Evolutionary conservation across 2,797 vertebrate species (phyloP), one percentile per base, ranked within the genome.

Genomic region (Miichthys miiuy): DNA sequence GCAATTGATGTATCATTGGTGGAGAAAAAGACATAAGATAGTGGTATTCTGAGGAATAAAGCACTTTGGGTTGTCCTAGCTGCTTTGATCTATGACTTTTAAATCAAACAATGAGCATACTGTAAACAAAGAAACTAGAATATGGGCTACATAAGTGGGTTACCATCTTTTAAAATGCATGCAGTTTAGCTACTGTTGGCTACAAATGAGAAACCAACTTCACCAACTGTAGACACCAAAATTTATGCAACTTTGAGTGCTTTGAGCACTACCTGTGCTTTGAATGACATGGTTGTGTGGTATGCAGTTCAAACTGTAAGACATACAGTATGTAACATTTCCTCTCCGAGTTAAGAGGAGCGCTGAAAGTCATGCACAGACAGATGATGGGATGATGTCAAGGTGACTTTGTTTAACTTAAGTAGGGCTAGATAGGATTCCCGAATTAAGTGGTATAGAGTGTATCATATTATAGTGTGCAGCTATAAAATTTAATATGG

Each of bases 1-100:
- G 62, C 41, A 77, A 79, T 58, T 63, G 10, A 82, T 34, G n/a
- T 9, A 70, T 58, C 21, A 79, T 42, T 65, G 47, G 6, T 56
- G 10, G 42, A 72, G 20, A 61, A 64, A 57, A 69, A 55, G 20
- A 14, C 21, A 42, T 4, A 38, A 16, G n/a, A 66, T 61, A 75
- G 74, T 68, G 20, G 60, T 18, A 17, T 3, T 67, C 47, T 52
- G 13, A 71, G 44, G 21, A 71, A 38, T 9, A 54, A 27, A 73
- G 67, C 71, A 82, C 68, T 67, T 66, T 54, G 27, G 0, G 3
- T 27, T 61, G 56, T 72, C 54, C 68, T 30, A 4, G 51, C n/a
- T 41, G 25, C 54, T 65, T 77, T 61, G 25, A 5, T 21, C 21
- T 87, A 20, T 70, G 20, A 64, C 20, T 64, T 77, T 63, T 4